Evolutionary conservation across 2,888 invertebrate species (phyloP), one percentile per base, ranked within the genome.

Genomic region (Plebejus anna): DNA sequence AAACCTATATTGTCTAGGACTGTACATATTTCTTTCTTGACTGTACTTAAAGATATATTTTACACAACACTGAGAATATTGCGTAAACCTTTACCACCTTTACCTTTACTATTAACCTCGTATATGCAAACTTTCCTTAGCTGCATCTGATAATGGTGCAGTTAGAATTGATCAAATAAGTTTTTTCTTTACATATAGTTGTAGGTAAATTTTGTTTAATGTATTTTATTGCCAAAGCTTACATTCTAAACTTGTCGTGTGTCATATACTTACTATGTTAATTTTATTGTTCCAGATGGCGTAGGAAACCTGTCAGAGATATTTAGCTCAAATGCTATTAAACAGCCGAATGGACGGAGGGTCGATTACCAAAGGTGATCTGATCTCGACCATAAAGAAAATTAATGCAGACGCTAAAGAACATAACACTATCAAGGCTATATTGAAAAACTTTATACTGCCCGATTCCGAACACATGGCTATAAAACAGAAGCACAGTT

Each of bases 311-410:
- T 83, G 85, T 83, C 81, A 82, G 83, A 85, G 83, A 86, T 81
- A 87, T 85, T 84, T 86, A 86, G 82, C 84, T 87, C 89, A 89
- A 88, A 92, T 90, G 90, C 81, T 89, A 86, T 82, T 90, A 77
- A 89, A 85, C 86, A 86, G 81, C 80, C 89, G 89, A 84, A 94
- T 93, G 92, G 93, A 92, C 88, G 89, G 88, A 80, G 89, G 90
- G 82, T 82, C 90, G 81, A 84, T 91, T 82, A 83, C 87, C 77
- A 87, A 88, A 80, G 89, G 87, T 82, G 88, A 87, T 79, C 82
- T 93, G 61, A 88, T 92, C 80, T 87, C 91, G 75, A 89, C 90
- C 47, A 88, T 91, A 79, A 90, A 89, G 81, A 85, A 84, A 77
- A 89, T 89, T 79, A 88, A 88, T 80, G 83, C 82, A 78, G 88